Percentiles rank a stretch among this genome's conserved stretches.
These are phyloP conservation scores for Nephila pilipes DNA, from an alignment of 1,140 invertebrate genomes.

Conservation along the genomic window DNA sequence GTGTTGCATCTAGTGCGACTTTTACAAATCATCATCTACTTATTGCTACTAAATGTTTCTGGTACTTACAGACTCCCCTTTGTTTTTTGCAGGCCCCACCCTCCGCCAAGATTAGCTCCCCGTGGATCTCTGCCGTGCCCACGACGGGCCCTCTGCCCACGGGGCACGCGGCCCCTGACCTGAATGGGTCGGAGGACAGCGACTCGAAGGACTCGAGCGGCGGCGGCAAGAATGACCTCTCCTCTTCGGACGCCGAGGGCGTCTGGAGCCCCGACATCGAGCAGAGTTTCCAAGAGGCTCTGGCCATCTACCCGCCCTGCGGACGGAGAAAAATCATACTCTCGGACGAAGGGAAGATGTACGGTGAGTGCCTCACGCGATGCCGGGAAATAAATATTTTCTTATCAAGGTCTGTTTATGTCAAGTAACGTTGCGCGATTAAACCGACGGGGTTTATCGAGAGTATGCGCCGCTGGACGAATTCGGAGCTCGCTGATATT, in stretches of 20 bases:
- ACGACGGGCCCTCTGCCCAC: conserved; percentile 83
- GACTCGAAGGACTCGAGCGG: conserved; percentile 77
- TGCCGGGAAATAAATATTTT: no score
- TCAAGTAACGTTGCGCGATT: no score
- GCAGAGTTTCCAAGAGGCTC: conserved; percentile 99
- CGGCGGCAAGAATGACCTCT: conserved; percentile 84
- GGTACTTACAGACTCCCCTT: no score
- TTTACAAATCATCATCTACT: no score
- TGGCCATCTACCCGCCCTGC: conserved; percentile 99
- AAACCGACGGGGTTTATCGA: no score
- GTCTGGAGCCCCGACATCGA: conserved; percentile 99
- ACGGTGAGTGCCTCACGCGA: conserved; percentile 91
- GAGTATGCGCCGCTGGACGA: no score
- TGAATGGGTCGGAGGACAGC: conserved; percentile 81
- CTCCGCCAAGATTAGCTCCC: conserved; percentile 89
- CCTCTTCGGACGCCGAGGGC: conserved; percentile 97
- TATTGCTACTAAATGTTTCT: no score
- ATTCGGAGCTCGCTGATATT: no score
- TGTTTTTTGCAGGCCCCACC: conserved; percentile 12
- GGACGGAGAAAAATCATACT: conserved; percentile 99
- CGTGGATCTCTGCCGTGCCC: conserved; percentile 88
- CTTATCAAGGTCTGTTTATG: no score
- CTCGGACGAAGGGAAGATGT: conserved; percentile 99
- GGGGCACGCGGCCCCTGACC: conserved; percentile 79
- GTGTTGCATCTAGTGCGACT: no score